Percentiles rank a stretch among this genome's conserved stretches.
Evolutionary conservation across 2,113 vertebrate genomes (phyloP).

Genomic region (Gadus chalcogrammus): DNA sequence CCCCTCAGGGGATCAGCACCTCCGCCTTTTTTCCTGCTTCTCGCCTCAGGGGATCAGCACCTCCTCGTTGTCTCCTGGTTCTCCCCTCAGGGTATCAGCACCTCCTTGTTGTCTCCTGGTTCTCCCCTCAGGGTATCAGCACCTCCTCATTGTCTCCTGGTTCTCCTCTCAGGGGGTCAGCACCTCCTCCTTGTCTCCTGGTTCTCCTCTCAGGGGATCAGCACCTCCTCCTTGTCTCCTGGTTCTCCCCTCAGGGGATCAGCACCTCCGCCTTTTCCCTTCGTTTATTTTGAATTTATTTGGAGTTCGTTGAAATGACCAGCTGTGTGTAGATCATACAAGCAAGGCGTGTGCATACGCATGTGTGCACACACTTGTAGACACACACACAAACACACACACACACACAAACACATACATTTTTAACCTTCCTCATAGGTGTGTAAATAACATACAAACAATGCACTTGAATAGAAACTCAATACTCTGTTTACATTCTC

Average conservation of each 20-base stretch:
- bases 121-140: not conserved
- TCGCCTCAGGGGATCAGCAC: too few relatives aligned
- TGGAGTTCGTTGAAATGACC: too few relatives aligned
- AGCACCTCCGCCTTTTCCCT: too few relatives aligned
- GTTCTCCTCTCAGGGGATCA: not conserved
- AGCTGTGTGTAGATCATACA: too few relatives aligned
- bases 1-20: not conserved
- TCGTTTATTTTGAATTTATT: too few relatives aligned
- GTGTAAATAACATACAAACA: not conserved
- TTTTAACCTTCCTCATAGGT: not conserved
- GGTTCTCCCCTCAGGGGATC: not conserved
- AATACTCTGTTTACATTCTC: slow-evolving; percentile 7
- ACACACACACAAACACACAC: too few relatives aligned
- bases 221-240: slow-evolving; percentile 5
- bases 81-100: too few relatives aligned
- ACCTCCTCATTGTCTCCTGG: slow-evolving; percentile 4
- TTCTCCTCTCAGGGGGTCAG: not conserved
- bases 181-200: not conserved
- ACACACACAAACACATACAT: too few relatives aligned
- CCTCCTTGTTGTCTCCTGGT: not conserved
- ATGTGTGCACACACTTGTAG: too few relatives aligned
- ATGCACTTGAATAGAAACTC: slow-evolving; percentile 19
- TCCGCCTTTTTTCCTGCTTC: too few relatives aligned
- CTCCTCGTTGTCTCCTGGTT: too few relatives aligned
- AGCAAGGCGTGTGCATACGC: too few relatives aligned